These are phyloP conservation scores for Hyphantria cunea DNA, from an alignment of 1,140 invertebrate genomes.

Conservation along the genomic window DNA sequence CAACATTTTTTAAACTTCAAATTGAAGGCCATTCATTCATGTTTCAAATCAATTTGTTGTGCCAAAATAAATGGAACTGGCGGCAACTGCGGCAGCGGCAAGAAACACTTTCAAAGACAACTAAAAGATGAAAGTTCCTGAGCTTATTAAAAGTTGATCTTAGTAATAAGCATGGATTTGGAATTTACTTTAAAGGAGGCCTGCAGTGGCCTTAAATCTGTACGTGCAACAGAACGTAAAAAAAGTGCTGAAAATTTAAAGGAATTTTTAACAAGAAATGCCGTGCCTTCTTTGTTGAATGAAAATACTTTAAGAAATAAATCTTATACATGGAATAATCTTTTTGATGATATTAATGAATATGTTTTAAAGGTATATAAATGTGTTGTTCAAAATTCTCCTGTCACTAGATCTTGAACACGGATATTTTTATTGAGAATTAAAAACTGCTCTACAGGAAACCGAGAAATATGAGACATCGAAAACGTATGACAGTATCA, in stretches of 20 bases:
- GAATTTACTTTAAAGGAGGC: slow-evolving; percentile 56
- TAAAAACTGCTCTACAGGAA: slow-evolving; percentile 50
- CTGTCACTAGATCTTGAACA: neutral
- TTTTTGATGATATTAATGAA: slow-evolving; percentile 68
- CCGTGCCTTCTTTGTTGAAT: slow-evolving; percentile 56
- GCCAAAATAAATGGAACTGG: too few species aligned
- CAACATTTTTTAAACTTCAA: too few species aligned
- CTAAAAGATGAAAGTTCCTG: too few species aligned
- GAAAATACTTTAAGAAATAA: slow-evolving; percentile 57
- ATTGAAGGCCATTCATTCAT: too few species aligned
- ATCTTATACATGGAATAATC: slow-evolving; percentile 64
- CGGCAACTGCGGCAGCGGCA: neutral
- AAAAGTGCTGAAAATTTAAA: slow-evolving; percentile 67
- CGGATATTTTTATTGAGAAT: neutral
- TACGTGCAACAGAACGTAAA: slow-evolving; percentile 59
- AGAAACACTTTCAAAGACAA: neutral
- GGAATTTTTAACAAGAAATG: slow-evolving; percentile 62
- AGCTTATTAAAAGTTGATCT: neutral
- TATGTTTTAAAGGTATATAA: slow-evolving; percentile 61
- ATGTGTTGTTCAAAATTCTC: neutral
- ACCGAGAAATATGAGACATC: slow-evolving; percentile 67
- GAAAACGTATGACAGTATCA: slow-evolving; percentile 61
- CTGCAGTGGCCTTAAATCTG: slow-evolving; percentile 50
- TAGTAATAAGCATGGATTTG: slow-evolving; percentile 44
- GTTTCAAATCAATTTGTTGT: too few species aligned